Base-by-base conservation (phyloP, 2,797 vertebrate species). In the Fistularia commersonii region DNA sequence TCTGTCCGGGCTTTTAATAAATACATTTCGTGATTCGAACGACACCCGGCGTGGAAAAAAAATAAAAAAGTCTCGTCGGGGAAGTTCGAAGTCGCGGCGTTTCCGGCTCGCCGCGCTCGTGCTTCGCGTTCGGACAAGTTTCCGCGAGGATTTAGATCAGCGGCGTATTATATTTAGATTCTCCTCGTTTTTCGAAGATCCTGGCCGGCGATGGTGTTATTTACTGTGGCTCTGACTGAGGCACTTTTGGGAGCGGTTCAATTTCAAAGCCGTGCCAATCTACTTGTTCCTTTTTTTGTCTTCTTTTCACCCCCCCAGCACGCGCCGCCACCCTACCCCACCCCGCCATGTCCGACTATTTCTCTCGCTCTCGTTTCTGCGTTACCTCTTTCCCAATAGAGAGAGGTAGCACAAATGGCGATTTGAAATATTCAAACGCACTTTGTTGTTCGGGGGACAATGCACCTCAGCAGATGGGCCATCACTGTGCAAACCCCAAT, bases 381-480 rank as follows among this genome's bases (percentile, higher is more conserved):
- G n/a, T n/a, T 74, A 68, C 74, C 80, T 78, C 77, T 66, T 76
- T 90, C 79, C 86, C 84, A 78, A 77, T 87, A 89, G 88, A 92
- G n/a, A n/a, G n/a, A n/a, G n/a, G n/a, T n/a, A n/a, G n/a, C n/a
- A n/a, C n/a, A n/a, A n/a, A n/a, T 89, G 84, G 85, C 85, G 87
- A 89, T 89, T 85, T 88, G 85, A 92, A 91, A 92, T 90, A 92
- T 91, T 92, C 87, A 90, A 87, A 87, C 83, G 77, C 79, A 93
- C 93, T 96, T 94, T 94, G 91, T 93, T 91, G 93, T 93, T 89
- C 81, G 51, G 90, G 90, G 91, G 91, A 91, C 88, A 92, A 90
- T 89, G 85, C 90, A 80, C 87, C 84, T 90, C 79, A 92, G 91
- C 97, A 98, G 95, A 98, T 98, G 95, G 95, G 92, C 84, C 78